Conservation (phyloP, 2,797 vertebrate genomes). For the Eulemur albifrons region DNA sequence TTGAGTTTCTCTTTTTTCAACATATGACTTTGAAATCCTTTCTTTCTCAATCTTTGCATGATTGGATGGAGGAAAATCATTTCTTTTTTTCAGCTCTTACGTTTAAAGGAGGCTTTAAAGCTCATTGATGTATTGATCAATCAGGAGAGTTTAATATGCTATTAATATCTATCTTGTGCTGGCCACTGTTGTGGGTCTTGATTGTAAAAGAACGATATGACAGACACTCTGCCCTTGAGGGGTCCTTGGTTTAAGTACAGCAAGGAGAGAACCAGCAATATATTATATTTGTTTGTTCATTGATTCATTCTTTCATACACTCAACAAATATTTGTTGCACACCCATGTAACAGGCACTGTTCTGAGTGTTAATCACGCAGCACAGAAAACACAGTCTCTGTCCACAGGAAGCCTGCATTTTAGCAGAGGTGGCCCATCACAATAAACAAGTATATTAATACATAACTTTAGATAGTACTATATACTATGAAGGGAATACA, state of each 20-base stretch:
- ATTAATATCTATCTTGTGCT: not conserved
- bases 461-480: not conserved
- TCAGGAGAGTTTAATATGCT: not conserved
- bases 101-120: not conserved
- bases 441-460: not conserved
- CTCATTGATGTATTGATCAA: not conserved
- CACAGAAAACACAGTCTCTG: constrained; percentile 7
- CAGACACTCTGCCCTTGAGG: not conserved
- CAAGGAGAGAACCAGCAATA: not conserved
- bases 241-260: not conserved
- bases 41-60: not conserved
- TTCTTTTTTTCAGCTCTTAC: not conserved
- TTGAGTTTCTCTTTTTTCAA: not conserved
- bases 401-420: not conserved
- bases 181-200: not conserved
- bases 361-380: not conserved
- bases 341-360: not conserved
- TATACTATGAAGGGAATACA: not conserved
- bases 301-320: not conserved
- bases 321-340: not conserved
- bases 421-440: not conserved
- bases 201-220: not conserved
- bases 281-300: not conserved
- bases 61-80: not conserved
- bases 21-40: not conserved